Conservation (phyloP, 1,140 invertebrate species). For the Heliconius himera region DNA sequence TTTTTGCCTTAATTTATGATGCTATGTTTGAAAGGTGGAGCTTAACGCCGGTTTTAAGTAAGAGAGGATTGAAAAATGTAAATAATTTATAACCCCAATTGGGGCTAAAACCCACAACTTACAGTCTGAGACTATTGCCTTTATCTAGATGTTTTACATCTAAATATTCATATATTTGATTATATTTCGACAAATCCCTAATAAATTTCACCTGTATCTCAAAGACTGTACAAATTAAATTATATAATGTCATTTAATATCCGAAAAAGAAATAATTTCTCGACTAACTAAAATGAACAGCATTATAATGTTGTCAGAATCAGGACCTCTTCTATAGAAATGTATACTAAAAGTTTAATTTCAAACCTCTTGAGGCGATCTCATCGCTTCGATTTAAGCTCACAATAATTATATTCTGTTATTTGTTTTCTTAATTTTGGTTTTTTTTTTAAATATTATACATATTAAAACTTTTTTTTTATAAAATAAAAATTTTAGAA, state of each 20-base stretch:
- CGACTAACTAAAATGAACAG: neutral
- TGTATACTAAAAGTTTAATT: neutral
- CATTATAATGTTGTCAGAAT: constrained; percentile 4
- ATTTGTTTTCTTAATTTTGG: neutral
- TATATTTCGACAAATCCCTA: neutral
- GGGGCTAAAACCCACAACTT: no score
- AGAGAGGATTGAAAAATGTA: no score
- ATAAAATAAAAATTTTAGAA: no score
- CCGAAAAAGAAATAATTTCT: neutral
- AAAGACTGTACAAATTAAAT: neutral
- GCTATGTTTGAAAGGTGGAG: no score
- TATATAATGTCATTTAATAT: neutral
- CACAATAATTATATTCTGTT: neutral
- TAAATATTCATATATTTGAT: neutral
- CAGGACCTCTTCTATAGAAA: neutral
- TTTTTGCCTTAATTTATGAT: no score
- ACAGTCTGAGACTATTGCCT: no score
- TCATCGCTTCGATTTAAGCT: neutral
- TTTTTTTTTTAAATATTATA: neutral
- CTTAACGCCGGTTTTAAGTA: no score
- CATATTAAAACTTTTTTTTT: no score
- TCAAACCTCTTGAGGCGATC: neutral
- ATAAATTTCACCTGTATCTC: neutral
- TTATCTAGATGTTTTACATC: neutral
- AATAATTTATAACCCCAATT: no score